phyloP scores from a whole-genome alignment of 2,888 invertebrate genomes.

The Ophioninae sp. region DNA sequence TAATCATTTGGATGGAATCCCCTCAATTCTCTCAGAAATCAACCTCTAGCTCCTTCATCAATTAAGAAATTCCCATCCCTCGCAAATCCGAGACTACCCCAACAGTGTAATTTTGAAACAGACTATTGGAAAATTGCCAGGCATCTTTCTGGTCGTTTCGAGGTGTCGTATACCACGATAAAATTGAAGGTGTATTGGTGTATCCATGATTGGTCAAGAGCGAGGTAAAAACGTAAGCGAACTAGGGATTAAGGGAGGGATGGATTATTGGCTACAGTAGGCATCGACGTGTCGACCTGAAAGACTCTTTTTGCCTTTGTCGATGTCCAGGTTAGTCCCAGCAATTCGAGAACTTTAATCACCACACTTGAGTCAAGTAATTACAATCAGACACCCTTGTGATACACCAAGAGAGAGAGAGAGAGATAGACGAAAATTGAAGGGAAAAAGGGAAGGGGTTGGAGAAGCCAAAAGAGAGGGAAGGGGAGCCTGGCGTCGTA shows the following conservation, averaged over 20 bases:
- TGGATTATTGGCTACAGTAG: conserved; percentile 18
- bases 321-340: conserved; percentile 62
- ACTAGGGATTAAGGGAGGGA: conserved; percentile 70
- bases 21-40: no score
- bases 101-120: no score
- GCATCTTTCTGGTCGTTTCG: not conserved
- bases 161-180: conserved; percentile 56
- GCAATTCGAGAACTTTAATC: conserved; percentile 79
- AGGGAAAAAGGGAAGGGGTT: conserved; percentile 39
- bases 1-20: no score
- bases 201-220: conserved; percentile 31
- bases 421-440: conserved; percentile 33
- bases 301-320: conserved; percentile 42
- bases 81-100: no score
- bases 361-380: conserved; percentile 80
- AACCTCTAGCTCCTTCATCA: no score
- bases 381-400: conserved; percentile 81
- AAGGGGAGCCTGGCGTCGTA: conserved; percentile 47
- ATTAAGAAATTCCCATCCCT: no score
- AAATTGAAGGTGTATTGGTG: conserved; percentile 29
- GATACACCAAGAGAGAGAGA: conserved; percentile 54
- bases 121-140: no score
- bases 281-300: conserved; percentile 51
- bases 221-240: conserved; percentile 69
- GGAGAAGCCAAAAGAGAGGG: conserved; percentile 49